Base-by-base conservation (phyloP, 2,888 invertebrate genomes). In the Electrophaes corylata region DNA sequence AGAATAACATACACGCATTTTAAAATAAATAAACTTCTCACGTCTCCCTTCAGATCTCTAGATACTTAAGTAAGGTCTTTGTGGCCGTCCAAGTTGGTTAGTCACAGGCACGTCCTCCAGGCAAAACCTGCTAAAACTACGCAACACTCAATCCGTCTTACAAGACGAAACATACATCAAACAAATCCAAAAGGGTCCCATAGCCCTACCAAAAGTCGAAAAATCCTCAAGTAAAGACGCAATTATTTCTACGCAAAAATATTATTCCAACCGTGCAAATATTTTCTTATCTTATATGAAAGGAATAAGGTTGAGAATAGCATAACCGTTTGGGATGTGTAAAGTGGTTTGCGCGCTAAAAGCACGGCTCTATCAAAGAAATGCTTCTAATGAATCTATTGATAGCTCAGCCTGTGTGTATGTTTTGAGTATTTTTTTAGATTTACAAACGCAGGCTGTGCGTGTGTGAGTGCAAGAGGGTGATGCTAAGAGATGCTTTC, bases 331-430 rank as follows among this genome's bases (percentile, higher is more conserved):
- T 23, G 2, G 53, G 40, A 78, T 64, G 65, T 41, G 53, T 67
- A 75, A 68, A 48, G 58, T 74, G 75, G 85, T 75, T 52, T 66
- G 66, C 64, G 74, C 71, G 86, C 88, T 90, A 88, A 90, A 91
- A 90, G 90, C 88, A 74, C 72, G 75, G 79, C 76, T 73, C 81
- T 87, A 82, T 89, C 90, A 91, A 91, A 91, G 90, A 90, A 91
- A 89, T 86, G 81, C 87, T 80, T 89, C 90, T 91, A 89, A 91
- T 88, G 89, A 91, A 84, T 87, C 84, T 88, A 91, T 91, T 89
- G 90, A 88, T 89, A 87, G 86, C 83, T 84, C 68, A 66, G 75
- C 72, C 72, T 84, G 79, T 81, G 78, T 84, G 79, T 81, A 73
- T 75, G 72, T 73, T 78, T 75, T 67, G 72, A 80, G 83, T 79